A percentile compares a stretch with the other conserved stretches of the same genome.
phyloP scores from a whole-genome alignment of 1,140 invertebrate genomes.

The Propsilocerus akamusi region DNA sequence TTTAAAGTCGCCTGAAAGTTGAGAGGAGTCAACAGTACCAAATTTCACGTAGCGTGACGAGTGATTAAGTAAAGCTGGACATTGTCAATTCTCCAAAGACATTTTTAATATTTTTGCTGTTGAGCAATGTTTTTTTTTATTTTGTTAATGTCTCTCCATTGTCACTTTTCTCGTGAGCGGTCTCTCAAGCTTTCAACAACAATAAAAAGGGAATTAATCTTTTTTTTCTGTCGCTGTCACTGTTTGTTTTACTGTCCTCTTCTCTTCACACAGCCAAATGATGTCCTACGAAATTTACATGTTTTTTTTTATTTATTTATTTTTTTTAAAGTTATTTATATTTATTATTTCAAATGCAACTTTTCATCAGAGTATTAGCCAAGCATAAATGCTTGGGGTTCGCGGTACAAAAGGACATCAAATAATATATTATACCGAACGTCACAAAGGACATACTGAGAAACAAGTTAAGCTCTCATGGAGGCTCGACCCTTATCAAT shows the following conservation, averaged over 20 bases:
- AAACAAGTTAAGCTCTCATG: neutral
- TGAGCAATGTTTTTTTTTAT: neutral
- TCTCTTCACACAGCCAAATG: neutral
- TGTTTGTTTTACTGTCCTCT: neutral
- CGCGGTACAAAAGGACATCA: neutral
- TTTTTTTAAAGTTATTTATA: neutral
- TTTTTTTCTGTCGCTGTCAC: neutral
- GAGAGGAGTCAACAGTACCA: no score
- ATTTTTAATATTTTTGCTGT: no score
- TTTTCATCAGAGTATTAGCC: neutral
- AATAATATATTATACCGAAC: neutral
- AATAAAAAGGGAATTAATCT: slow-evolving; percentile 1
- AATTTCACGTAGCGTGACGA: no score
- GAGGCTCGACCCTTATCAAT: neutral
- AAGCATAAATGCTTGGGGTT: neutral
- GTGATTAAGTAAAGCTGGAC: no score
- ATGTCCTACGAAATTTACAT: neutral
- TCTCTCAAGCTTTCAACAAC: neutral
- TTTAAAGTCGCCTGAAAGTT: neutral
- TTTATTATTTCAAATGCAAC: neutral
- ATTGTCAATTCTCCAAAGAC: no score
- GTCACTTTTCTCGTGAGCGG: neutral
- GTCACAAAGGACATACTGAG: no score
- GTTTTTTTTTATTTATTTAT: neutral
- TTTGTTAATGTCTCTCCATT: neutral